These are phyloP conservation scores for Dasysyrphus tricinctus DNA, from an alignment of 2,888 invertebrate species.

Conservation along the genomic window DNA sequence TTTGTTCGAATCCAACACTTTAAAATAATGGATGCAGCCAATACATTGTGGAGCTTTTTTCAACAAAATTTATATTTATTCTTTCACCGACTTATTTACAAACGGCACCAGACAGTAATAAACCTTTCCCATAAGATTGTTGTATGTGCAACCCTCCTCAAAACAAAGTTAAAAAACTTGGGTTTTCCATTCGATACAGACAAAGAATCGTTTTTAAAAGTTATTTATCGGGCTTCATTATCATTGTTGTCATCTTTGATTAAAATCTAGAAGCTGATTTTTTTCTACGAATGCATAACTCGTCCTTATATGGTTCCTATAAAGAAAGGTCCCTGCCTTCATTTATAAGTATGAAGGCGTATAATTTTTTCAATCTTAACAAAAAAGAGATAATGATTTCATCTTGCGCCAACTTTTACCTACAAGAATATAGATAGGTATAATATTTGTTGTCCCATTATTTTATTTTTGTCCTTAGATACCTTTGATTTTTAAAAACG, in stretches of 20 bases:
- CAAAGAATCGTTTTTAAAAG: too few species aligned
- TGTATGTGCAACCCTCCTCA: too few species aligned
- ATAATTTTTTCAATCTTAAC: slow-evolving; percentile 12
- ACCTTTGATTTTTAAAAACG: neutral
- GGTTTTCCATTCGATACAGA: too few species aligned
- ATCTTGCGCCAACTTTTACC: neutral
- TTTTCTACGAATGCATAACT: neutral
- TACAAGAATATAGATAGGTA: neutral
- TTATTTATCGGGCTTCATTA: too few species aligned
- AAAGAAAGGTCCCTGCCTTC: neutral
- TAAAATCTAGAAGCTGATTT: neutral
- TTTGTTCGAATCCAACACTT: too few species aligned
- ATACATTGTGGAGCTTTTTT: too few species aligned
- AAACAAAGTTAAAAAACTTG: too few species aligned
- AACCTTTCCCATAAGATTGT: too few species aligned
- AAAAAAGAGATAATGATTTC: slow-evolving; percentile 2
- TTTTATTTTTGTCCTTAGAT: slow-evolving; percentile 3
- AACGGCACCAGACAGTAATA: too few species aligned
- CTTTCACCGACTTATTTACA: too few species aligned
- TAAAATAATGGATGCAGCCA: too few species aligned
- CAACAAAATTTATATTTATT: too few species aligned
- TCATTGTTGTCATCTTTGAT: neutral
- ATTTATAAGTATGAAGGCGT: neutral
- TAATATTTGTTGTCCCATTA: slow-evolving; percentile 1
- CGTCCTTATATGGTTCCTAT: neutral